Evolutionary conservation across 2,888 invertebrate genomes (phyloP), one percentile per base, ranked within the genome.

Genomic region (Abrostola triplasia): DNA sequence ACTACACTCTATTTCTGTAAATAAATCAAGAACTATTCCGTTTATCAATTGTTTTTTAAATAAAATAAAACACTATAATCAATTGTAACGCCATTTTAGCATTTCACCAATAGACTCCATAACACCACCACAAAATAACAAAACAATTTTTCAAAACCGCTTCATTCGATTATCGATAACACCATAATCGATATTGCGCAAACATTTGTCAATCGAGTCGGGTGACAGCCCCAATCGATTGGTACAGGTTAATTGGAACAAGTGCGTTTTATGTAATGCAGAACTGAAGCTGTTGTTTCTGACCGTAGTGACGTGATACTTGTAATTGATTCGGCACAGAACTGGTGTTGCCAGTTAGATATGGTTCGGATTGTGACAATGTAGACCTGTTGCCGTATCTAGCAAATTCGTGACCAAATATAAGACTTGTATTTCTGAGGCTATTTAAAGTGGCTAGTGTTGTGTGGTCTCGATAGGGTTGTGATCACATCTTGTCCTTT

Each of bases 191-290:
- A 61, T 61, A 74, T 81, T 77, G 76, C 69, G 61, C 70, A 82
- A 82, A 55, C 52, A 35, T 59, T 70, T 65, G 56, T 47, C 59
- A 73, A 65, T 64, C 52, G 58, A 59, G 53, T 78, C 79, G 76
- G 79, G 84, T 85, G 84, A 81, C 81, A 79, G 67, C 74, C 67
- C 53, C 63, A 66, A 66, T 67, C 68, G 54, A 72, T 73, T 64
- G 49, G 67, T 70, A 54, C 70, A 77, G 77, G 73, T 72, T 66
- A 84, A 81, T 75, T 72, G 65, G 81, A 76, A 70, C 87, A 85
- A 84, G 85, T 86, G 84, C 80, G 82, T 62, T 80, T 84, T 82
- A 80, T 70, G 68, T 81, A 83, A 85, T 65, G 69, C 63, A 59
- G 71, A 40, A 54, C 49, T 62, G 54, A 66, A 62, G 67, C 63